These are phyloP conservation scores for Trialeurodes vaporariorum DNA, from an alignment of 1,140 invertebrate genomes.

Conservation along the genomic window DNA sequence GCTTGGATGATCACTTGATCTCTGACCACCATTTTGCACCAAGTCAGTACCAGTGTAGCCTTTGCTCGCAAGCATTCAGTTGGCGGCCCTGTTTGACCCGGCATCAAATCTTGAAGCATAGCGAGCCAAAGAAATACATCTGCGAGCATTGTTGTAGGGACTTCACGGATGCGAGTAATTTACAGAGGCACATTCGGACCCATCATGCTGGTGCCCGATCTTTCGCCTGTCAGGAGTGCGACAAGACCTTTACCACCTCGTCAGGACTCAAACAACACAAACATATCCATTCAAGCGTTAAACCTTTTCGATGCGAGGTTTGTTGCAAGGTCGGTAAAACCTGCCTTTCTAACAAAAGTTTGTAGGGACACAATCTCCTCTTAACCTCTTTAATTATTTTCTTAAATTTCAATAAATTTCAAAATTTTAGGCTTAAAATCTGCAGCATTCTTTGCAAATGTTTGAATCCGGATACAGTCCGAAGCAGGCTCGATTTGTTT, in stretches of 20 bases:
- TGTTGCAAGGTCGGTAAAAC: conserved; percentile 53
- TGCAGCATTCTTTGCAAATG: too few relatives aligned
- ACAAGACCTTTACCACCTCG: conserved; percentile 94
- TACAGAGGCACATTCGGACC: conserved; percentile 89
- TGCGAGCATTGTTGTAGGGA: conserved; percentile 92
- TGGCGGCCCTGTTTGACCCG: conserved; percentile 68
- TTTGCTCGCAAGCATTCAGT: conserved; percentile 69
- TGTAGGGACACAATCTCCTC: too few relatives aligned
- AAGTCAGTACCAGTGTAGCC: conserved; percentile 69
- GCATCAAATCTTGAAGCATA: conserved; percentile 68
- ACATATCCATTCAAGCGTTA: conserved; percentile 96
- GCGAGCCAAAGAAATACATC: conserved; percentile 64
- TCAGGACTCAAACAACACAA: conserved; percentile 98
- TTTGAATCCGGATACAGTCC: too few relatives aligned
- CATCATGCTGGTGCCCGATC: conserved; percentile 85
- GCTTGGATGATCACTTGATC: conserved; percentile 70
- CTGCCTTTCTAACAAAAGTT: too few relatives aligned
- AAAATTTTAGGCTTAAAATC: too few relatives aligned
- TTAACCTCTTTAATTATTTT: too few relatives aligned
- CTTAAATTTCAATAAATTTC: too few relatives aligned
- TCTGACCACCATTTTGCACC: conserved; percentile 58
- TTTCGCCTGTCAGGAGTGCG: conserved; percentile 94
- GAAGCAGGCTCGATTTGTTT: too few relatives aligned
- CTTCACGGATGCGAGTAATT: conserved; percentile 89
- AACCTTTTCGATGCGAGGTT: conserved; percentile 94